Base-by-base conservation (phyloP, 2,888 invertebrate species). In the Stegophylla sp. region DNA sequence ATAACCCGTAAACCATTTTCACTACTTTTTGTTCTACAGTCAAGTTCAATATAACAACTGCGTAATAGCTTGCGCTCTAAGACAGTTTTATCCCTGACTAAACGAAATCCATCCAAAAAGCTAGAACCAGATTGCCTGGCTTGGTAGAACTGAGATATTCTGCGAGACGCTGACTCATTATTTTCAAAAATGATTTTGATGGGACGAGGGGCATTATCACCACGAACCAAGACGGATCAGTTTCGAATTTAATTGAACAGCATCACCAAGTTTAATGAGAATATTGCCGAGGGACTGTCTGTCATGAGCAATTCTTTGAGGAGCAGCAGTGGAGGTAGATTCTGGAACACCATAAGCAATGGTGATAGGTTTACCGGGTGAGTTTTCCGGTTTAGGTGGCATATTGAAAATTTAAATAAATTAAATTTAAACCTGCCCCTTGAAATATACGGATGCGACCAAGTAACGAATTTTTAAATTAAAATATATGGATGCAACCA, bases 101-200 rank as follows among this genome's bases (percentile, higher is more conserved):
- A 45, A 23, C 45, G 43, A 67, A 67, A 45, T 15, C 67, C 45
- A 67, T 67, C 67, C 45, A 67, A 45, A 67, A 67, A 67, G 7
- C 23, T 45, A 12, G 45, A 10, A 12, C 67, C 67, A 0, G 45
- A 67, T 13, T 23, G 45, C 45, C 45, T 67, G 45, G 67, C 67
- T 45, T 23, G 23, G 45, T 45, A 13, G 23, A 67, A 67, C 45
- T 45, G 23, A 3, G 45, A 67, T 67, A 67, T 0, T 0, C 13
- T 13, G 7, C 15, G 5, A 12, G 67, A 4, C 5, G 67, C 45
- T 45, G 45, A 45, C 12, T 67, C 45, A 3, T 1, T 23, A 67
- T 15, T 41, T 3, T 12, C 9, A 12, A 67, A 67, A 45, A 67
- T 45, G 7, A 45, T 20, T 67, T 67, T 67, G 9, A 67, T 45